Conservation (phyloP, 2,888 invertebrate genomes). For the Alentia gelatinosa region DNA sequence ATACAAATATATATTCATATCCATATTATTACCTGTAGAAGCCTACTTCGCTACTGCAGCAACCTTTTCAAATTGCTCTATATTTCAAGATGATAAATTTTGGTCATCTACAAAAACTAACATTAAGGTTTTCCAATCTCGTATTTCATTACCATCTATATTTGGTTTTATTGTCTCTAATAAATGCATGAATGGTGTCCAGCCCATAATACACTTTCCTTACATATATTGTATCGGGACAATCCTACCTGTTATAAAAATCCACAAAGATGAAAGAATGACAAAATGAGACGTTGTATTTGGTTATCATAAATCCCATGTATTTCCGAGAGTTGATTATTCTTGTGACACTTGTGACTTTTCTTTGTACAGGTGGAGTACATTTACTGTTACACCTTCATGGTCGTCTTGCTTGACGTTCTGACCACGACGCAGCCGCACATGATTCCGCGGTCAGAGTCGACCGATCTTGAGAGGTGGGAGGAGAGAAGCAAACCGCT, state of each 20-base stretch:
- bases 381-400: conserved; percentile 77
- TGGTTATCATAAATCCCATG: not conserved
- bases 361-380: conserved; percentile 75
- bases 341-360: not conserved
- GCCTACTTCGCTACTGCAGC: not conserved
- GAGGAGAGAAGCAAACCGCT: conserved; percentile 42
- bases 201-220: not conserved
- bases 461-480: conserved; percentile 25
- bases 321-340: not conserved
- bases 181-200: conserved; percentile 26
- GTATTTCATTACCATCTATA: not conserved
- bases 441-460: conserved; percentile 36
- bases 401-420: conserved; percentile 66
- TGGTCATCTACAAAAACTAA: not conserved
- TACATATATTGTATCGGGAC: not conserved
- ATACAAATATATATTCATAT: not conserved
- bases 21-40: not conserved
- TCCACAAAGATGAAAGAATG: too few species aligned
- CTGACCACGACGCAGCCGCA: conserved; percentile 51
- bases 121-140: not conserved
- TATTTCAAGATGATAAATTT: not conserved
- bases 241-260: not conserved
- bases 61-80: not conserved
- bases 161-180: not conserved
- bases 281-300: too few species aligned